These are phyloP conservation scores for Cephalopterus ornatus DNA, from an alignment of 2,113 vertebrate genomes.

Conservation along the genomic window DNA sequence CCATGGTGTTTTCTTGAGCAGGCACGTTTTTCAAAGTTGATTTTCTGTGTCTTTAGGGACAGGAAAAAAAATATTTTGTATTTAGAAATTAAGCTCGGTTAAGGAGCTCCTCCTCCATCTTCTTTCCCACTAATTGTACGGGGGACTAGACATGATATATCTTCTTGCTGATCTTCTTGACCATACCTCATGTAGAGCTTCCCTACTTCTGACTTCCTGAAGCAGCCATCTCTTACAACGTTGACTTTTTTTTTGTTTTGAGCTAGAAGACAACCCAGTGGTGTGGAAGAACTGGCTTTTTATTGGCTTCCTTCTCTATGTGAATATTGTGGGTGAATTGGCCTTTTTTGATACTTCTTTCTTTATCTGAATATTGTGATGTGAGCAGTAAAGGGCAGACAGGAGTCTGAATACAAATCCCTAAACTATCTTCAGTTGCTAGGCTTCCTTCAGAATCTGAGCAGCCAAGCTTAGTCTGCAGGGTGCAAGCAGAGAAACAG, in stretches of 20 bases:
- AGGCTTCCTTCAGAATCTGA: not conserved
- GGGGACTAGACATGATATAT: not conserved
- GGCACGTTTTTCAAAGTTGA: not conserved
- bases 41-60: not conserved
- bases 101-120: not conserved
- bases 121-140: not conserved
- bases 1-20: not conserved
- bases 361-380: not conserved
- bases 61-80: not conserved
- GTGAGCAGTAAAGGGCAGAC: not conserved
- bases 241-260: not conserved
- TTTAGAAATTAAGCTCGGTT: not conserved
- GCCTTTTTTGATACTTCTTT: not conserved
- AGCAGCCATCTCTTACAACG: accelerated
- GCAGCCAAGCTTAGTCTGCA: not conserved
- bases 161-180: not conserved
- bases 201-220: not conserved
- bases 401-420: not conserved
- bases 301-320: not conserved
- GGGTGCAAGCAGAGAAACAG: not conserved
- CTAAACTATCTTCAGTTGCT: not conserved
- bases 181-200: not conserved
- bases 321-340: not conserved
- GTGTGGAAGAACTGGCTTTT: not conserved
- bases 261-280: not conserved